These are phyloP conservation scores for Zoanthus solanderi DNA, from an alignment of 92 coral and sea anemone species.

Conservation along the genomic window DNA sequence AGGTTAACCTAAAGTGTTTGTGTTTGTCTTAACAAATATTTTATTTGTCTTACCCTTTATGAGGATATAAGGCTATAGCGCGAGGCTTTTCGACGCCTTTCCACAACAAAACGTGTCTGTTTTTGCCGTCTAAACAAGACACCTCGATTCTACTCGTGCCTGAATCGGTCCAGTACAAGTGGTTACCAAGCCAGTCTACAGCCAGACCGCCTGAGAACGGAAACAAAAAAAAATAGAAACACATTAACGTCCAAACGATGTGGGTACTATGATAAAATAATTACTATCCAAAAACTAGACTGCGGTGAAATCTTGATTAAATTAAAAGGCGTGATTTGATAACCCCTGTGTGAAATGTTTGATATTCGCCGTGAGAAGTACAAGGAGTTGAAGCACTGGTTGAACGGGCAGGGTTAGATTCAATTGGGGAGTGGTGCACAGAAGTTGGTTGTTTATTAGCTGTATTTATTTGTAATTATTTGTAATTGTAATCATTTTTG, in stretches of 20 bases:
- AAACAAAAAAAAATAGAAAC: no score
- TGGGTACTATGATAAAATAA: no score
- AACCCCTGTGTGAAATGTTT: neutral
- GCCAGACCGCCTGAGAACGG: conserved; percentile 38
- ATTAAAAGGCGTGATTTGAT: no score
- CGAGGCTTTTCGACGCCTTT: conserved; percentile 60
- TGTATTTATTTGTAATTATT: no score
- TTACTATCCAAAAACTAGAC: no score
- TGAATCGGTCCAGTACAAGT: conserved; percentile 55
- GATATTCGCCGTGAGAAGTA: no score
- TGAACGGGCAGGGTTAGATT: neutral
- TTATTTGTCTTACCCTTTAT: conserved; percentile 62
- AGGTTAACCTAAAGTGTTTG: no score
- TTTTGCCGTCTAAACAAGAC: conserved; percentile 35
- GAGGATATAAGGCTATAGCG: conserved; percentile 69
- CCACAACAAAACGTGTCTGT: conserved; percentile 43
- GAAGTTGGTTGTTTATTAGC: neutral
- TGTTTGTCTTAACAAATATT: no score
- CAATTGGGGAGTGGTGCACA: neutral
- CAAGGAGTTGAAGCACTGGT: neutral
- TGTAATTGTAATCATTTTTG: no score
- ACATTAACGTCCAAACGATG: no score
- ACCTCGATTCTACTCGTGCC: conserved; percentile 42
- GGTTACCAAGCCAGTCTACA: conserved; percentile 61
- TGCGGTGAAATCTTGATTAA: no score